These are phyloP conservation scores for Cataglyphis livida DNA, from an alignment of 2,888 invertebrate species.

Conservation along the genomic window DNA sequence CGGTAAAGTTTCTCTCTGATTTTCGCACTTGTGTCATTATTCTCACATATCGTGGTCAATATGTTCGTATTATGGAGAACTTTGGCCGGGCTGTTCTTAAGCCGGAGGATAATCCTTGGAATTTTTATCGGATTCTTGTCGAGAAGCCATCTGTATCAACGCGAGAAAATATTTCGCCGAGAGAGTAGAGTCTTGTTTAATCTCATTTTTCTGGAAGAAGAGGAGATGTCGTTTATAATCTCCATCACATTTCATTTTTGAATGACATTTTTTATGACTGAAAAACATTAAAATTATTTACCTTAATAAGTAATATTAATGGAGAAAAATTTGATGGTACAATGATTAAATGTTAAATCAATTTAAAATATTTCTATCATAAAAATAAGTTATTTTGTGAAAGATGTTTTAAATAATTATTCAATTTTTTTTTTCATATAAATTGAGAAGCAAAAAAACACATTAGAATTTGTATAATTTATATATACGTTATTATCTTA, in stretches of 20 bases:
- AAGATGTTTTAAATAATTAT: background rate
- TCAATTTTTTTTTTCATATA: background rate
- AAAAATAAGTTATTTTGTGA: background rate
- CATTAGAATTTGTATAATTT: background rate
- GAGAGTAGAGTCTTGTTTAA: slow-evolving; percentile 43
- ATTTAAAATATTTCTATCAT: background rate
- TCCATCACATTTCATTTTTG: slow-evolving; percentile 24
- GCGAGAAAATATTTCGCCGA: slow-evolving; percentile 61
- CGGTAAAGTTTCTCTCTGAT: slow-evolving; percentile 63
- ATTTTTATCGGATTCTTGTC: slow-evolving; percentile 75
- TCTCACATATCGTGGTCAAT: slow-evolving; percentile 75
- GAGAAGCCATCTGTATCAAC: slow-evolving; percentile 44
- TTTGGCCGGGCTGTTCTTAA: slow-evolving; percentile 63
- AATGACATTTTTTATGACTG: background rate
- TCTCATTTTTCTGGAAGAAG: slow-evolving; percentile 3
- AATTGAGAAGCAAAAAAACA: background rate
- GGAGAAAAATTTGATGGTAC: background rate
- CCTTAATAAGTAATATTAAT: background rate
- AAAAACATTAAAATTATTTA: background rate
- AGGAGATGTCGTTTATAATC: slow-evolving; percentile 39
- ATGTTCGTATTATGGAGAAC: slow-evolving; percentile 74
- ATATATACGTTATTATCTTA: background rate
- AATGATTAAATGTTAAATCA: slow-evolving; percentile 10
- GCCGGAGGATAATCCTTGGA: slow-evolving; percentile 72
- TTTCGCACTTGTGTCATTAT: slow-evolving; percentile 73